Base-by-base conservation (phyloP, 2,113 vertebrate genomes). In the Chunga burmeisteri region DNA sequence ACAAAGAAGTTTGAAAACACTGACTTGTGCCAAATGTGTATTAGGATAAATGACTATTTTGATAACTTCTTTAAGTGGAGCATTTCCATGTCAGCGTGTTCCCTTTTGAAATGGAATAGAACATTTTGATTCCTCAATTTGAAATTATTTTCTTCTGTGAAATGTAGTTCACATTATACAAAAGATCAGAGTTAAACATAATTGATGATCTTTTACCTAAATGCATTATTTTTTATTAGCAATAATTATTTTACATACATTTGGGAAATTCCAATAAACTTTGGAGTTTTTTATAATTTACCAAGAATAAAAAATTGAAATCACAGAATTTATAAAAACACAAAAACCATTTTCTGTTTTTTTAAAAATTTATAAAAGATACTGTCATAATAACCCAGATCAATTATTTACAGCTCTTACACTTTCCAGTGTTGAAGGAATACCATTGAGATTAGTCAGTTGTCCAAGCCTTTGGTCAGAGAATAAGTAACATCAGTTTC, bases 201-300 rank as follows among this genome's bases (percentile, higher is more conserved):
- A 84, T 67, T 72, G 3, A 70, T 81, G 7, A 25, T 38, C 11
- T 71, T 66, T 50, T 66, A 86, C 16, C 11, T 81, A 90, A 86
- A 47, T 25, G 1, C 2, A 44, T 77, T 47, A 1, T 81, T 85
- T 88, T 40, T 75, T 23, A 40, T 58, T 58, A 81, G 4, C 4
- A 85, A 25, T 42, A 62, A 61, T 62, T 66, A 55, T 50, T 79
- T 78, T 52, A 32, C 3, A 5, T 49, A 53, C 12, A 40, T 72
- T n/a, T 78, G 3, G 52, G 25, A 75, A 92, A 91, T 50, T 29
- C 10, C 10, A 63, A 16, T 22, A 20, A 63, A 62, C 23, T 71
- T 30, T 6, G 1, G 1, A 0, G 0, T 0, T n/a, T 30, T 44
- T 55, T 27, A 26, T 26, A 61, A 62, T 44, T 70, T 5, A n/a